Base-by-base conservation (phyloP, 2,113 vertebrate species). In the Polyodon spathula region DNA sequence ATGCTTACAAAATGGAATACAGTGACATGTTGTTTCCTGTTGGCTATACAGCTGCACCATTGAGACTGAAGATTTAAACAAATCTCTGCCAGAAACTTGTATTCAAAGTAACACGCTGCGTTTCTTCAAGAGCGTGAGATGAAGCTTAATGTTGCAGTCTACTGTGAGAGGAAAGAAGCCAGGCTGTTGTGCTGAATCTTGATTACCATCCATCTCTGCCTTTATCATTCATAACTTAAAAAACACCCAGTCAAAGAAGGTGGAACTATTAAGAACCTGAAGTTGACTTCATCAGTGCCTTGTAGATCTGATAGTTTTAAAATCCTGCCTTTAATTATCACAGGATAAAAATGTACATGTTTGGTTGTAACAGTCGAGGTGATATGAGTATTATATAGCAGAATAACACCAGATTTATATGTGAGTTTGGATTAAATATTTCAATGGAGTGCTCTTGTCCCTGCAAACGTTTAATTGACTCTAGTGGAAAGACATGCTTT, bases 91-190 rank as follows among this genome's bases (percentile, higher is more conserved):
- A 58, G 56, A 41, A 44, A 44, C n/a, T n/a, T 17, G 40, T 66
- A 76, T 65, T 78, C 71, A 82, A 79, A 75, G 75, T 60, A n/a
- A 38, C 63, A 1, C 51, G 42, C 78, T 65, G 71, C n/a, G 63
- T 63, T 71, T 64, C 70, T 59, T 56, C 56, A 4, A 40, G 69
- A 73, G 69, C 60, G 68, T 81, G 79, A 83, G 78, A 59, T 63
- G 80, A 62, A 81, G 72, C 66, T 72, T 68, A 74, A 80, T 78
- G 72, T 40, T 61, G 71, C 74, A 66, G 71, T 73, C 72, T 65
- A 65, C 66, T 74, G 59, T 60, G 54, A 66, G 73, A 69, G 59
- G 68, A 64, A 2, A 48, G 70, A 76, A 67, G 68, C 55, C 60
- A 69, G 63, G 46, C n/a, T 50, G 46, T 12, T 50, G 46, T 50